Conservation (phyloP, 2,113 vertebrate genomes). For the Alosa alosa region DNA sequence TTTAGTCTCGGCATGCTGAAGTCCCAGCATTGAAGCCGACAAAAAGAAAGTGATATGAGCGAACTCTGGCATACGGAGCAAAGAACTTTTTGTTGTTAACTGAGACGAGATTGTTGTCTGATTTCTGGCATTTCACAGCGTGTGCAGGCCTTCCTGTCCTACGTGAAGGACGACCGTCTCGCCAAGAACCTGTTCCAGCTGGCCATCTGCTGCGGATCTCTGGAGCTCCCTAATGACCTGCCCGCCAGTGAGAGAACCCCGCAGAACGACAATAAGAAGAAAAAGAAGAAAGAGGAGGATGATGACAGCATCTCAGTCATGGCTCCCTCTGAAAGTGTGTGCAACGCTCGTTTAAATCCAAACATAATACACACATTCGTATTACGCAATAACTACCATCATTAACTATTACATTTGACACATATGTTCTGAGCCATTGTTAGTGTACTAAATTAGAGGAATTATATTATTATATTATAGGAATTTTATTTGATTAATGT, state of each 20-base stretch:
- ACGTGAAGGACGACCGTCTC: constrained; percentile 62
- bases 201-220: constrained; percentile 73
- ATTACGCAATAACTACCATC: neutral
- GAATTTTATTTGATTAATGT: neutral
- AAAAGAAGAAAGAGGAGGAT: constrained; percentile 40
- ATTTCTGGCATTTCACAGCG: constrained; percentile 49
- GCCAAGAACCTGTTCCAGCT: constrained; percentile 70
- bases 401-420: neutral
- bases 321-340: constrained; percentile 68
- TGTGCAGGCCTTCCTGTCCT: constrained; percentile 65
- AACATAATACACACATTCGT: neutral
- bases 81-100: neutral
- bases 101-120: neutral
- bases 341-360: neutral
- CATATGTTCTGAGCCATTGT: neutral
- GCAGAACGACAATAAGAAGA: constrained; percentile 55
- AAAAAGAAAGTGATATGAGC: no score
- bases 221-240: constrained; percentile 67
- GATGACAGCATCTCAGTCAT: constrained; percentile 11
- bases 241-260: constrained; percentile 48
- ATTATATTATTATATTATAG: no score
- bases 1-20: neutral
- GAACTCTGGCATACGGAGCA: no score
- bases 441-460: neutral
- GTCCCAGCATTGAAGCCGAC: no score